Evolutionary conservation across 2,113 vertebrate species (phyloP).

Genomic region (Megaceryle maxima): DNA sequence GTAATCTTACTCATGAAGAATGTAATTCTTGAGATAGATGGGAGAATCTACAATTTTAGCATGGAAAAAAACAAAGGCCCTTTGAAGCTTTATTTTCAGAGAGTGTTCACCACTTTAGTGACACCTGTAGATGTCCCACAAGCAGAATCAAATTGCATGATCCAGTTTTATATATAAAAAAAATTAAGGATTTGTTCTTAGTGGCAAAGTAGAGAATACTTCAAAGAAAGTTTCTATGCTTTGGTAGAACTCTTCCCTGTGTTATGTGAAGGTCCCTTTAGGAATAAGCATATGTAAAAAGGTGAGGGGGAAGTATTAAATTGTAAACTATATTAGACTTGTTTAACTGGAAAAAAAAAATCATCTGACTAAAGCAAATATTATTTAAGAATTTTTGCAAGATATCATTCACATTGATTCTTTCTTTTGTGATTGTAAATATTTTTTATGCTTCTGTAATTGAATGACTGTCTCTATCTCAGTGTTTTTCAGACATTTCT

Average conservation of each 20-base stretch:
- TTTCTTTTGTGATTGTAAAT: not conserved
- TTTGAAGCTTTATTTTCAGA: not conserved
- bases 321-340: not conserved
- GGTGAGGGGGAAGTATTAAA: not conserved
- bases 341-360: not conserved
- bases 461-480: not conserved
- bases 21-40: not conserved
- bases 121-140: not conserved
- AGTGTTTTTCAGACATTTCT: not conserved
- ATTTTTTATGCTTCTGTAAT: not conserved
- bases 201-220: not conserved
- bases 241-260: not conserved
- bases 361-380: not conserved
- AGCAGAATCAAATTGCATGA: not conserved
- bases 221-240: not conserved
- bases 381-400: not conserved
- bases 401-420: not conserved
- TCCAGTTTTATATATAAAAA: not conserved
- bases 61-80: not conserved
- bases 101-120: not conserved
- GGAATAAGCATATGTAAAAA: not conserved
- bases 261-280: not conserved
- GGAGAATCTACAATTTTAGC: not conserved
- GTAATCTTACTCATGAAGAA: constrained; percentile 16
- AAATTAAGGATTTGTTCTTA: not conserved